phyloP scores from a whole-genome alignment of 1,140 invertebrate species.

The Homalodisca vitripennis region DNA sequence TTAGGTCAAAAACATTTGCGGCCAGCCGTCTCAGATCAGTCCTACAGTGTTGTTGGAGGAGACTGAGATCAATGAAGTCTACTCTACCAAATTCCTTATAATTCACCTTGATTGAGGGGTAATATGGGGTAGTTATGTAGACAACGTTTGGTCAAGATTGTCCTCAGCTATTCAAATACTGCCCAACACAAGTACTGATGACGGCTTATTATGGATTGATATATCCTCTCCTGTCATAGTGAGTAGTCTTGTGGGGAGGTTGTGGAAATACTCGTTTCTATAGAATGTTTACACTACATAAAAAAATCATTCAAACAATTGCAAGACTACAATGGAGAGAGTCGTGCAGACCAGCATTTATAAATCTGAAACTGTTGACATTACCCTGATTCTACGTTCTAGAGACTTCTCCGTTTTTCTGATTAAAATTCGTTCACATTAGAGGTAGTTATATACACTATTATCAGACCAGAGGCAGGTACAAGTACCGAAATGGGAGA shows the following conservation, averaged over 20 bases:
- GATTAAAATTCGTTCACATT: background rate
- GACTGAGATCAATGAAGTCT: too few species aligned
- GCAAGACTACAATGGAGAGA: background rate
- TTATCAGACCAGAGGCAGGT: background rate
- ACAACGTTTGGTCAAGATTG: too few species aligned
- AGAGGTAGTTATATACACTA: background rate
- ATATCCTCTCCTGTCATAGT: too few species aligned
- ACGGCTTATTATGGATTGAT: too few species aligned
- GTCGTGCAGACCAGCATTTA: background rate
- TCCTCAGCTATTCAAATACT: too few species aligned
- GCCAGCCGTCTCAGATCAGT: too few species aligned
- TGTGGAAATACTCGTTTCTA: background rate
- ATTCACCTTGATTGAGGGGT: too few species aligned
- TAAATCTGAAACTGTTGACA: background rate
- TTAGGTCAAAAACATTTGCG: too few species aligned
- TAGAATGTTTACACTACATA: background rate
- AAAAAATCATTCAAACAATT: background rate
- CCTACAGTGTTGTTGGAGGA: too few species aligned
- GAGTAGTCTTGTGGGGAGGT: background rate
- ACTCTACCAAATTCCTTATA: too few species aligned
- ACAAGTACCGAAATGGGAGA: background rate
- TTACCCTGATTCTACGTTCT: background rate
- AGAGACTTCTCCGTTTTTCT: background rate
- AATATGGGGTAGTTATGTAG: too few species aligned
- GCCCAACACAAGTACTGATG: too few species aligned